Evolutionary conservation across 2,113 vertebrate genomes (phyloP), one percentile per base, ranked within the genome.

Genomic region (Bujurquina vittata): DNA sequence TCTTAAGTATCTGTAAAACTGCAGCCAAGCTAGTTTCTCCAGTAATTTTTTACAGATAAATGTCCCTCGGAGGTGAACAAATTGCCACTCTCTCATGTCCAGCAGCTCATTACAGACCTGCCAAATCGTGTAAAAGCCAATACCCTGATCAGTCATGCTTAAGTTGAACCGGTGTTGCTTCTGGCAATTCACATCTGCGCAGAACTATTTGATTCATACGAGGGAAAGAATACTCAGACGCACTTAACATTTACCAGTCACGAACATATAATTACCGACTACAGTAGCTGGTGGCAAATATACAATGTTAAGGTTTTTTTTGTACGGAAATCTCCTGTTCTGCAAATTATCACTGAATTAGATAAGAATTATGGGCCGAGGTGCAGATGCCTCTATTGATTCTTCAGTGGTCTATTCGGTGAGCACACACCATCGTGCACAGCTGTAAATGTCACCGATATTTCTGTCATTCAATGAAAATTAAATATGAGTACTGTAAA

Each of bases 41-140:
- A 33, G 23, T 59, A 72, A 80, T 55, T 54, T 5, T 17, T 43
- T 73, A 23, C 31, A 20, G 58, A 33, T 49, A 29, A 56, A 62
- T 40, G 52, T 49, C n/a, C 31, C 35, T 61, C 46, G 58, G 65
- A 40, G 26, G 58, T 57, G 56, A 63, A 56, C 14, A 56, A 62
- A 33, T 22, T 35, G 9, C 37, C 55, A 29, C n/a, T 62, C 49
- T 52, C 20, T 73, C 31, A 22, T 58, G 58, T 78, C 52, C 74
- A 82, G 20, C 65, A 40, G 35, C 12, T 81, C 54, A 74, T 77
- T 73, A 69, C 59, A 72, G 69, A 54, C 84, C 37, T 81, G 49
- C 60, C 49, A 76, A 76, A 76, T 60, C 62, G 75, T 11, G 40
- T 57, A 74, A 82, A 75, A 77, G 35, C 52, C 65, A 46, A 59